A percentile compares a stretch with the other conserved stretches of the same genome.
Conservation (phyloP, 2,888 invertebrate species). For the Philopedon plagiatum region DNA sequence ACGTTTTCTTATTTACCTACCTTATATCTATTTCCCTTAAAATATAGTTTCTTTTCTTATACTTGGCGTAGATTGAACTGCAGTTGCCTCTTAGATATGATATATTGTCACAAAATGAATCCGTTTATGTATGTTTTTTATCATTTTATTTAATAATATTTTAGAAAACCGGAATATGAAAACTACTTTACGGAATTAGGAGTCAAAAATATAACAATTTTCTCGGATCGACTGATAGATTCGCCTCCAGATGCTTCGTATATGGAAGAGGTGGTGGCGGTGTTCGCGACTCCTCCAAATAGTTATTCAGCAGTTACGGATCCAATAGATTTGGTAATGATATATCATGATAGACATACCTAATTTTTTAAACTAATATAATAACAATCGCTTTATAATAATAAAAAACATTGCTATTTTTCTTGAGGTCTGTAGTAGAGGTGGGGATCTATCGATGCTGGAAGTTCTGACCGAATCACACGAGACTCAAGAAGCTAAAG, state of each 20-base stretch:
- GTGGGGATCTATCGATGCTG: constrained; percentile 83
- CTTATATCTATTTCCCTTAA: too few species aligned
- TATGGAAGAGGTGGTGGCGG: constrained; percentile 75
- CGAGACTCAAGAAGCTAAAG: constrained; percentile 74
- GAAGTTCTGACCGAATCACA: constrained; percentile 81
- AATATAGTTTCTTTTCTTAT: too few species aligned
- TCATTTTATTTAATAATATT: too few species aligned
- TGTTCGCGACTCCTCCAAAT: constrained; percentile 84
- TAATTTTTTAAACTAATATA: constrained; percentile 1
- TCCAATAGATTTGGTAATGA: constrained; percentile 79
- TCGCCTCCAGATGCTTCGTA: constrained; percentile 70
- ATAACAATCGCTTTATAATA: neutral
- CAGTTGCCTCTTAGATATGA: too few species aligned
- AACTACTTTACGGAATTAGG: constrained; percentile 79
- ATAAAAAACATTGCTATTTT: constrained; percentile 3
- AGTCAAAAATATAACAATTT: constrained; percentile 73
- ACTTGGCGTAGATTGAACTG: too few species aligned
- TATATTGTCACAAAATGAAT: too few species aligned
- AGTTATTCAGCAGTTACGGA: constrained; percentile 86
- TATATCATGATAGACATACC: too few species aligned
- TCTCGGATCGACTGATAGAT: constrained; percentile 71
- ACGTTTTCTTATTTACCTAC: too few species aligned
- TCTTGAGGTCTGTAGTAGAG: constrained; percentile 77
- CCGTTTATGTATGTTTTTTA: too few species aligned
- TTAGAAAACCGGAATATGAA: constrained; percentile 77